These are phyloP conservation scores for Oxyruncus cristatus DNA, from an alignment of 2,113 vertebrate genomes.

Conservation along the genomic window DNA sequence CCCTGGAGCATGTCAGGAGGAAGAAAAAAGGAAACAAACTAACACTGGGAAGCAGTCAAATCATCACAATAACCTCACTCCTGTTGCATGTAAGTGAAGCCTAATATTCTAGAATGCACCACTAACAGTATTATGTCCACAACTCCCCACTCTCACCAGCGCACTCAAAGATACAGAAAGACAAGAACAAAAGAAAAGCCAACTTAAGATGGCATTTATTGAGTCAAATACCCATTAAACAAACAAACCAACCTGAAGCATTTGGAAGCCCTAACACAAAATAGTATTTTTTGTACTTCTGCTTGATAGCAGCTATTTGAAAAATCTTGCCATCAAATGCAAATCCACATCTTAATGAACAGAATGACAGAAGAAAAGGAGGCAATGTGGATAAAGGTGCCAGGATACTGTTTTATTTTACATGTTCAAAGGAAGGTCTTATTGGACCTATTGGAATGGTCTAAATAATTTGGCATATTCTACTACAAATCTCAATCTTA, in stretches of 20 bases:
- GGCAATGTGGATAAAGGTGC: fast-evolving
- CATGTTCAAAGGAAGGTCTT: not conserved
- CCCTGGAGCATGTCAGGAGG: not conserved
- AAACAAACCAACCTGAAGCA: not conserved
- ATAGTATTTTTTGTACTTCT: not conserved
- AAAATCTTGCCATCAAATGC: not conserved
- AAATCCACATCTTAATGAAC: not conserved
- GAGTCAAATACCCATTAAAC: not conserved
- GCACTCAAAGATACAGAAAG: not conserved
- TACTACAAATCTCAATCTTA: not conserved
- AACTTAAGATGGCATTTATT: not conserved
- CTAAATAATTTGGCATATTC: not conserved
- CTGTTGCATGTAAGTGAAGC: not conserved
- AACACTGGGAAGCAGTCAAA: not conserved
- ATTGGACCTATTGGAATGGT: not conserved
- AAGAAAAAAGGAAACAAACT: not conserved
- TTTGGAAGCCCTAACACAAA: not conserved
- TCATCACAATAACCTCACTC: not conserved
- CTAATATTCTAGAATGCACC: not conserved
- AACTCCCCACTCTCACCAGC: not conserved
- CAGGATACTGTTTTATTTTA: not conserved
- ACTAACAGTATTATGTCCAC: not conserved
- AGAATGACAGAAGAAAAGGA: not conserved
- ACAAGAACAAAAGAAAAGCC: not conserved
- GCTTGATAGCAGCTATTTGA: not conserved